phyloP scores from a whole-genome alignment of 1,140 invertebrate genomes.

The Alviniconcha marisindica region DNA sequence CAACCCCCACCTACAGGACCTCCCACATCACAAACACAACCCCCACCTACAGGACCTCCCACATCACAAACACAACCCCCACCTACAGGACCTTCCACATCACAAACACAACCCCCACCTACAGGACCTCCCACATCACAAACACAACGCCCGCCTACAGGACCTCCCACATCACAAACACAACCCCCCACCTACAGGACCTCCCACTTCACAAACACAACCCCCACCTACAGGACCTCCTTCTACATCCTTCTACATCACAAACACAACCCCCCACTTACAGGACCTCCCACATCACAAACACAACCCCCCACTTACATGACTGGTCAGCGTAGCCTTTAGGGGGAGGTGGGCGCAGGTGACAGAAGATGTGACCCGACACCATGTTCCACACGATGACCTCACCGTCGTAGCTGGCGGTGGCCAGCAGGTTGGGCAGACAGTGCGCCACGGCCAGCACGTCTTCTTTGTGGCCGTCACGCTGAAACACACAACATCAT shows the following conservation, averaged over 20 bases:
- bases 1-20: too few species aligned
- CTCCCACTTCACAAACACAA: too few species aligned
- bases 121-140: too few species aligned
- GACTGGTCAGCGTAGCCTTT: slow-evolving; percentile 63
- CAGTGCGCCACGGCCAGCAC: slow-evolving; percentile 73
- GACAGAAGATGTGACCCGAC: slow-evolving; percentile 76
- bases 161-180: too few species aligned
- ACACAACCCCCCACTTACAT: slow-evolving; percentile 57
- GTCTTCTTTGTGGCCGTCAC: slow-evolving; percentile 75
- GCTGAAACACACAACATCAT: slow-evolving; percentile 52
- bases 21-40: too few species aligned
- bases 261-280: slow-evolving; percentile 51
- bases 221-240: background rate
- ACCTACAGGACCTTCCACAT: too few species aligned
- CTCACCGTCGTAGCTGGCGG: slow-evolving; percentile 75
- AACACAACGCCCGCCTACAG: too few species aligned
- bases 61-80: too few species aligned
- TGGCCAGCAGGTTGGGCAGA: slow-evolving; percentile 74
- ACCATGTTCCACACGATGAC: slow-evolving; percentile 77
- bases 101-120: too few species aligned
- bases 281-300: slow-evolving; percentile 47
- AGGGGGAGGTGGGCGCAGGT: slow-evolving; percentile 64
- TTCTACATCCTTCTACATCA: background rate
- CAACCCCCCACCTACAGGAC: too few species aligned
- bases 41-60: too few species aligned